phyloP scores from a whole-genome alignment of 2,888 invertebrate species.

The Horisme vitalbata region DNA sequence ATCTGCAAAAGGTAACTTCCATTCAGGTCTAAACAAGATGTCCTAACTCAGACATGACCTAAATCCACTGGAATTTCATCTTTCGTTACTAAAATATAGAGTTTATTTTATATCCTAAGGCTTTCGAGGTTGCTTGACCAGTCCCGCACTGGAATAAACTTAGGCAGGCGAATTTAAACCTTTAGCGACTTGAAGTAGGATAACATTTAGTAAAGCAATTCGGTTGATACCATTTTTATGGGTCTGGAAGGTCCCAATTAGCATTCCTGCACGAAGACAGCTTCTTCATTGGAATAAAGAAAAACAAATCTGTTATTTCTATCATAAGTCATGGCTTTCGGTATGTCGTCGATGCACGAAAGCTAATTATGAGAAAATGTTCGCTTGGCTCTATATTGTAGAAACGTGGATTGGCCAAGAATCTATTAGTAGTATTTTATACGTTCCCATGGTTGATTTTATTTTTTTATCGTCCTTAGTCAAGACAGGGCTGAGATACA shows the following conservation, averaged over 20 bases:
- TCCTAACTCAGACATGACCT: conserved; percentile 46
- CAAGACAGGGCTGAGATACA: too few species aligned
- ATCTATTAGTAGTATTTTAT: too few species aligned
- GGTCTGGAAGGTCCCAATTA: conserved; percentile 55
- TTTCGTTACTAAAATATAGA: conserved; percentile 36
- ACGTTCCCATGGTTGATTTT: too few species aligned
- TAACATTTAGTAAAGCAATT: conserved; percentile 28
- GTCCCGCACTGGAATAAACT: conserved; percentile 30
- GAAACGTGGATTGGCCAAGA: too few species aligned
- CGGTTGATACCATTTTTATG: conserved; percentile 44
- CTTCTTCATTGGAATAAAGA: conserved; percentile 44
- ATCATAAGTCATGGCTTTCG: conserved; percentile 35
- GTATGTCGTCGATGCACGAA: conserved; percentile 25
- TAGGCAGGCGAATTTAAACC: conserved; percentile 27
- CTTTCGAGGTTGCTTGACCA: conserved; percentile 31
- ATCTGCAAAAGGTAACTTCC: conserved; percentile 48
- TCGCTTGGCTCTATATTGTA: not conserved
- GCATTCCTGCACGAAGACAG: conserved; percentile 53
- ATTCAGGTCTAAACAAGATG: conserved; percentile 59
- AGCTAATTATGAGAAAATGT: conserved; percentile 22
- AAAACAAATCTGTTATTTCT: conserved; percentile 40
- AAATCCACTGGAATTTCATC: conserved; percentile 24
- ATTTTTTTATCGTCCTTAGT: too few species aligned
- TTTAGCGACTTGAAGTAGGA: conserved; percentile 28
- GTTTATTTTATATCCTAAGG: conserved; percentile 34